Base-by-base conservation (phyloP, 1,140 invertebrate genomes). In the Pseudobourletiella spinata region DNA sequence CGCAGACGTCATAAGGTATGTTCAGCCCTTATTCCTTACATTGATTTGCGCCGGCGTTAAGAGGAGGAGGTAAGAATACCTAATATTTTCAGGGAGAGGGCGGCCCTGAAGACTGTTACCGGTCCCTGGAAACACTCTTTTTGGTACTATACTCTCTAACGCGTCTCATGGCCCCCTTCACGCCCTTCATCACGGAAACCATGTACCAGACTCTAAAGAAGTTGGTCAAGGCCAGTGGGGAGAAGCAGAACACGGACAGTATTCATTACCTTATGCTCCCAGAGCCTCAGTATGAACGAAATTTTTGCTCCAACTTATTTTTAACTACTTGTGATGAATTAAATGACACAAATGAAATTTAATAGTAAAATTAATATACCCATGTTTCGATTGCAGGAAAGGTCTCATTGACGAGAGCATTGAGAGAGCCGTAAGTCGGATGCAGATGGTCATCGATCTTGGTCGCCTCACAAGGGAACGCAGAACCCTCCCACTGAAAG, bases 381-480 rank as follows among this genome's bases (percentile, higher is more conserved):
- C n/a, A 43, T 22, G 15, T 29, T 18, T 3, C 46, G 43, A 46
- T 42, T 57, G n/a, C 61, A 80, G 83, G 66, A 69, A 79, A 3
- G 73, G 81, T 50, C 77, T 95, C 8, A 95, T 99, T 50, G 83
- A 97, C 74, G 79, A 80, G 63, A 79, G 85, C 30, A 96, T 97
- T 61, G 97, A 99, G 77, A 80, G 83, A 62, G 86, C 92, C 56
- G 92, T 99, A 0, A 79, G 83, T 32, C 79, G 84, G 67, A 97
- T 99, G 94, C 95, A 99, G 79, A 84, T 84, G 20, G 87, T 98
- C 8, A 91, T 99, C 66, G 95, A 98, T 74, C 74, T 98, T 2
- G 95, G 94, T 4, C 81, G 97, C 66, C 83, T 97, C 11, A 78
- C 98, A 48, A 79, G 97, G 56, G 96, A 99, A 73, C 81, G 94